Evolutionary conservation across 2,888 invertebrate species (phyloP), one percentile per base, ranked within the genome.

Genomic region (Drosophila birchii): DNA sequence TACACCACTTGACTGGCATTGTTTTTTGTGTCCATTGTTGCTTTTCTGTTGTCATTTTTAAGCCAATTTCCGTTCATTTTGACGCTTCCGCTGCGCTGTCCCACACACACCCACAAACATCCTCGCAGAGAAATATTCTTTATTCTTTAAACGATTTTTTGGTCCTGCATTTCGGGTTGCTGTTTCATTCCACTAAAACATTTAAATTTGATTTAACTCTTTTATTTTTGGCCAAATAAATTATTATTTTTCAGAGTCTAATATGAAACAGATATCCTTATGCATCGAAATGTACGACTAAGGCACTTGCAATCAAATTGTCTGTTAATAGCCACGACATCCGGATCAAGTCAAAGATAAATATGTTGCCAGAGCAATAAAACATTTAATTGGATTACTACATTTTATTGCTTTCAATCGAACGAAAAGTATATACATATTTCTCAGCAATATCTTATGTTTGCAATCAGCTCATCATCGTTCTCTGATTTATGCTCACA

Each of bases 61-160:
- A 87, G 89, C 87, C 87, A 87, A 87, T 87, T 88, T 87, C 87
- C 87, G 87, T 87, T 86, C 86, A 83, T 88, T 87, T 87, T 86
- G 87, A 83, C 83, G 81, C 83, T 83, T 87, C 89, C 89, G 86
- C 57, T 76, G 78, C 60, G 57, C 69, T 67, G 58, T 66, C 51
- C 56, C 55, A 44, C 38, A 39, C 32, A 57, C 55, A 44, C 34
- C 36, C 32, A 57, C 54, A 43, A 3, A 23, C 14, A 43, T 14
- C 1, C 44, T 23, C 1, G 16, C 16, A 20, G 44, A 51, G n/a
- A 55, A 55, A 49, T 56, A 41, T 34, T n/a, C n/a, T n/a, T n/a
- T 59, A 39, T 41, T 11, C 44, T 32, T 45, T 36, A 56, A 69
- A 55, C 26, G 55, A 32, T 59, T 34, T 41, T 44, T 51, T 20